These are phyloP conservation scores for Catostylus mosaicus DNA, from an alignment of 30 jellyfish, hydroid and myxozoan genomes.

Conservation along the genomic window DNA sequence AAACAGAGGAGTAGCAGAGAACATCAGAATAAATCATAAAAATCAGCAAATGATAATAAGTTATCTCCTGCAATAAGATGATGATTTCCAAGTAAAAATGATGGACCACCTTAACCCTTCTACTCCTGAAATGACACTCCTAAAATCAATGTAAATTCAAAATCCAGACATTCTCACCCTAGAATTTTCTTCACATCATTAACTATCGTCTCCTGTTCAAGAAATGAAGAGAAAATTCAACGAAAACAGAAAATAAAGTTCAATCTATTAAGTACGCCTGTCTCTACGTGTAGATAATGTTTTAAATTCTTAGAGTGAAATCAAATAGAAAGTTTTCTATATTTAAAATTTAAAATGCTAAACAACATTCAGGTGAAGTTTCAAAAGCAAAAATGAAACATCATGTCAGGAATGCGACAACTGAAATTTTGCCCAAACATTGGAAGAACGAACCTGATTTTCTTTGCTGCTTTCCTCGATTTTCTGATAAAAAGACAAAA, in stretches of 20 bases:
- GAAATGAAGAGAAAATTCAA: not conserved
- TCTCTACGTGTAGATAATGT: too few species aligned
- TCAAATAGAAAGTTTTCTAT: not conserved
- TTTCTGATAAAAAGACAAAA: not conserved
- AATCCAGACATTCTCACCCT: not conserved
- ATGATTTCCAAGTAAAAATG: not conserved
- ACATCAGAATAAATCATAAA: too few species aligned
- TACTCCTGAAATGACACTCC: too few species aligned
- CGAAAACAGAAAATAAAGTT: not conserved
- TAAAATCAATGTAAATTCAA: too few species aligned
- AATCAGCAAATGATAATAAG: not conserved
- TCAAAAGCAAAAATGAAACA: not conserved
- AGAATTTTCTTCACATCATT: conserved; percentile 2
- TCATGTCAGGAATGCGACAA: not conserved
- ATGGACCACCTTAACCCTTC: too few species aligned
- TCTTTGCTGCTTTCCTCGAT: conserved; percentile 2
- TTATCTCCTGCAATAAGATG: not conserved
- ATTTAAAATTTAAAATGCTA: too few species aligned
- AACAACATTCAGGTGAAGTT: not conserved
- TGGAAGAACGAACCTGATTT: conserved; percentile 15
- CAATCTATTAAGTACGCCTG: not conserved
- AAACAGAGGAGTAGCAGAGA: not conserved
- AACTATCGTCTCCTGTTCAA: not conserved
- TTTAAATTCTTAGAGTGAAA: not conserved
- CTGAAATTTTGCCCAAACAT: too few species aligned